A percentile compares a stretch with the other conserved stretches of the same genome.
Evolutionary conservation across 2,113 vertebrate genomes (phyloP).

Genomic region (Herpetotheres cachinnans): DNA sequence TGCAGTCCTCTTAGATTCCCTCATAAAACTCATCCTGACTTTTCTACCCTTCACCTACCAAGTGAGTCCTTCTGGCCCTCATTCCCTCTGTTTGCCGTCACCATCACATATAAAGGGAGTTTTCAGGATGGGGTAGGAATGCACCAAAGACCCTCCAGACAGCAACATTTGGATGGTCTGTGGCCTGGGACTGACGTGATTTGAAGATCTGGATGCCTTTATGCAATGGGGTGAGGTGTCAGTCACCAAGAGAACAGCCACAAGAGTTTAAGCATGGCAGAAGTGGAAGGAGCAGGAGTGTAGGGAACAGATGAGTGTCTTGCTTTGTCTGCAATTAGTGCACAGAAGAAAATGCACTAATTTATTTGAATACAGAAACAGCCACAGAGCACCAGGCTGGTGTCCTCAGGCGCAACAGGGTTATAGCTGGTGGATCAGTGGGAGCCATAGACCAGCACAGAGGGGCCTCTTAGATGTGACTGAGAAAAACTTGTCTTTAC

Average conservation of each 20-base stretch:
- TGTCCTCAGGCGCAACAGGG: neutral
- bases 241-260: neutral
- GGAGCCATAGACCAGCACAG: neutral
- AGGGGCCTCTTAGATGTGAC: neutral
- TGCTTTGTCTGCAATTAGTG: neutral
- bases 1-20: neutral
- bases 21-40: neutral
- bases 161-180: neutral
- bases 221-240: rapidly evolving
- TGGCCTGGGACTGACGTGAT: neutral
- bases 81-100: neutral
- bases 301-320: neutral
- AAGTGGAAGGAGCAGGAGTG: neutral
- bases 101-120: neutral
- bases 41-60: neutral
- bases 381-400: neutral
- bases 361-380: neutral
- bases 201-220: neutral
- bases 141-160: neutral
- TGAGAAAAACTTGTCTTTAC: neutral
- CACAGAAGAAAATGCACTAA: neutral
- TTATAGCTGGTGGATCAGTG: neutral
- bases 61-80: neutral
- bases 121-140: neutral
- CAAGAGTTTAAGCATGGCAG: neutral